Percentiles rank a stretch among this genome's conserved stretches.
Evolutionary conservation across 2,113 vertebrate genomes (phyloP).

Genomic region (Sula dactylatra): DNA sequence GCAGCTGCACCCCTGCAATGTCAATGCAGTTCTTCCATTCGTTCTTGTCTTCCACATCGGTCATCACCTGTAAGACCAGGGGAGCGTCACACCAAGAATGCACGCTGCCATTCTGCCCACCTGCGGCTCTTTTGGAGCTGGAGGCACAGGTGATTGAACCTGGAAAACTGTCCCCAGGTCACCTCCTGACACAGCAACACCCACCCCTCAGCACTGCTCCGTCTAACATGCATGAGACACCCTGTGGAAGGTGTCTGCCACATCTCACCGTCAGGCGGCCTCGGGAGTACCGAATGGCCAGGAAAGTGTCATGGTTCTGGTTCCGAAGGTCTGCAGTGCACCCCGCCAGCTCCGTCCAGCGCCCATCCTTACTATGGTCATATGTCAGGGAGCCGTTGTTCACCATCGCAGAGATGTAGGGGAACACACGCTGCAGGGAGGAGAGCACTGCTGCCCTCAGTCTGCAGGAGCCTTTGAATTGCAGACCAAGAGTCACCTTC

Average conservation of each 20-base stretch:
- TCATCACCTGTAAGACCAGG: slow-evolving; percentile 83
- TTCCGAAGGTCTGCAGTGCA: slow-evolving; percentile 92
- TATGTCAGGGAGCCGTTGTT: slow-evolving; percentile 94
- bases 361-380: slow-evolving; percentile 94
- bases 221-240: rapidly evolving
- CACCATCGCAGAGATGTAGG: slow-evolving; percentile 95
- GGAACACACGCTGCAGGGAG: slow-evolving; percentile 86
- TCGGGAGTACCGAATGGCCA: slow-evolving; percentile 95
- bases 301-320: slow-evolving; percentile 91
- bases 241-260: background rate
- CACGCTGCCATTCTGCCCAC: rapidly evolving
- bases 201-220: background rate
- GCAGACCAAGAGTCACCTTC: background rate
- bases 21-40: slow-evolving; percentile 99
- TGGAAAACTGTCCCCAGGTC: background rate
- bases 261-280: slow-evolving; percentile 89
- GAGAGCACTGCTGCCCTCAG: background rate
- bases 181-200: background rate
- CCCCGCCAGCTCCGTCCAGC: slow-evolving; percentile 88
- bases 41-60: slow-evolving; percentile 91
- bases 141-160: background rate
- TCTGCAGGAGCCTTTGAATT: background rate
- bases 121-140: background rate
- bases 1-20: slow-evolving; percentile 90
- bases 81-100: background rate